Percentiles rank a stretch among this genome's conserved stretches.
phyloP scores from a whole-genome alignment of 2,113 vertebrate genomes.

The Stigmatopora argus region DNA sequence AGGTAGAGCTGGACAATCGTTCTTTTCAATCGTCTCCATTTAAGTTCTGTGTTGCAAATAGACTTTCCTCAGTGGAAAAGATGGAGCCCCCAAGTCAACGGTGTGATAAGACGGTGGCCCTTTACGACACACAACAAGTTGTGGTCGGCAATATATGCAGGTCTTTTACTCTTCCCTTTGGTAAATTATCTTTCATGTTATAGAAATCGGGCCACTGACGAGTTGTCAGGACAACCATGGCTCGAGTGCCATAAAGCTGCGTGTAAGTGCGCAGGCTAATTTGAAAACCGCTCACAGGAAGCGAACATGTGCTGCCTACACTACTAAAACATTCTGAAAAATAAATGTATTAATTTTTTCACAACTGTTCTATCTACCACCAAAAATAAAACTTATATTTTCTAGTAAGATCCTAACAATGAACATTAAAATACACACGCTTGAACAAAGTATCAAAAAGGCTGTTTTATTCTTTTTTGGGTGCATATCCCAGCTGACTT shows the following conservation, averaged over 20 bases:
- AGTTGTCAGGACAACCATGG: conserved; percentile 1
- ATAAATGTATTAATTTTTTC: no score
- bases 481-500: no score
- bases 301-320: no score
- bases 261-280: background rate
- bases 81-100: background rate
- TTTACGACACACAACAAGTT: no score
- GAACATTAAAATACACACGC: no score
- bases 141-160: background rate
- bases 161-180: background rate
- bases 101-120: background rate
- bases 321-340: no score
- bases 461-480: no score
- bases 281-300: background rate
- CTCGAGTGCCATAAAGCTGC: conserved; percentile 4
- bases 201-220: background rate
- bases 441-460: no score
- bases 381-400: no score
- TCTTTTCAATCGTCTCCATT: conserved; percentile 36
- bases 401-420: no score
- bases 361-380: no score
- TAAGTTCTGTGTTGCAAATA: background rate
- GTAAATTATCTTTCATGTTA: background rate
- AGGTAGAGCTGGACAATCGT: background rate
- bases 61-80: background rate